phyloP scores from a whole-genome alignment of 2,888 invertebrate species.

The Exocentrus adspersus region DNA sequence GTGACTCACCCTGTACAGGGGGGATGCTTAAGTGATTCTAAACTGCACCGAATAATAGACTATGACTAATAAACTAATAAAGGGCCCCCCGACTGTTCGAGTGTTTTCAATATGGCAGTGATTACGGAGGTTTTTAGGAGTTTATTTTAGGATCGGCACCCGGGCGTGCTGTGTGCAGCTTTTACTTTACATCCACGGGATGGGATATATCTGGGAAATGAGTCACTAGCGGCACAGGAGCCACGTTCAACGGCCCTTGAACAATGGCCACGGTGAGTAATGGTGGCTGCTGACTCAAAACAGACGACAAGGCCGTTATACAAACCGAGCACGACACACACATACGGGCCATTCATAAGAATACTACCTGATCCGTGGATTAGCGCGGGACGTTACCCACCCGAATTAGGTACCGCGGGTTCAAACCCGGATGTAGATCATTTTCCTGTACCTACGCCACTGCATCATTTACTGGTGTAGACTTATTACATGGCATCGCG shows the following conservation, averaged over 20 bases:
- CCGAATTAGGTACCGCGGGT: background rate
- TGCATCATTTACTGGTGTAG: no score
- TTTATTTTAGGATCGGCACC: conserved; percentile 10
- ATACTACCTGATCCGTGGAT: conserved; percentile 17
- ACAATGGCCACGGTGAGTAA: conserved; percentile 62
- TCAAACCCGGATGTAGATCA: no score
- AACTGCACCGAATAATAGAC: conserved; percentile 14
- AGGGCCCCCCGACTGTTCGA: conserved; percentile 30
- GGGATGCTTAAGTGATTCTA: conserved; percentile 5
- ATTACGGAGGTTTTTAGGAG: conserved; percentile 25
- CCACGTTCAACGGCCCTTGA: conserved; percentile 59
- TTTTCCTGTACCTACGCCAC: no score
- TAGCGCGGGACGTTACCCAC: conserved; percentile 6
- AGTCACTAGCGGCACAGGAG: conserved; percentile 45
- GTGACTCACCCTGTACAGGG: conserved; percentile 5
- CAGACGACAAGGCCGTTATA: conserved; percentile 60
- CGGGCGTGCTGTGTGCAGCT: conserved; percentile 1
- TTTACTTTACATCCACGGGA: conserved; percentile 23
- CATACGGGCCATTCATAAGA: conserved; percentile 47
- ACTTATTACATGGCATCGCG: background rate
- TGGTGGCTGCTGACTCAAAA: conserved; percentile 58
- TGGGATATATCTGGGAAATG: no score
- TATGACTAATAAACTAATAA: conserved; percentile 36
- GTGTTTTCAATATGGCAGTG: conserved; percentile 34
- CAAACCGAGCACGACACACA: conserved; percentile 42